Base-by-base conservation (phyloP, 2,797 vertebrate genomes). In the Mus caroli region DNA sequence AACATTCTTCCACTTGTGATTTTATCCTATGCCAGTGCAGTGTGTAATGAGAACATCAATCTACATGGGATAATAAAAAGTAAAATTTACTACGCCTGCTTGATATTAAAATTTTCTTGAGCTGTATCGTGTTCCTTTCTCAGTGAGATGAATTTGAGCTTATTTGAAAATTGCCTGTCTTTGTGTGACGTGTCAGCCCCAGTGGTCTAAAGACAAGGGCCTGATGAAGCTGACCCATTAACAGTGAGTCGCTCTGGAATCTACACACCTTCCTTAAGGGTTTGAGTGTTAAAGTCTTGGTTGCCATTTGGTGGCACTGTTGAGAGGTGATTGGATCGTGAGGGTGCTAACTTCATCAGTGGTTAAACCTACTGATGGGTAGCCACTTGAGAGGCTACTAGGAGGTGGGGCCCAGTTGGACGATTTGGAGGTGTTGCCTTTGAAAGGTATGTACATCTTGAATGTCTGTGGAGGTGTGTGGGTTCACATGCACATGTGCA, bases 21-120 rank as follows among this genome's bases (percentile, higher is more conserved):
- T 95, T 97, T 89, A 92, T 97, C 95, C 96, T 95, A n/a, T 67
- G 96, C 73, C 71, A 95, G 96, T 73, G 80, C 94, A 93, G 96
- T 91, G 97, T 94, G 97, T 97, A 98, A 98, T 97, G 82, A 97
- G 96, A 85, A 54, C 90, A 95, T 86, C 69, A 94, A 98, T 98
- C 96, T 96, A 88, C 0, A 0, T 6, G 90, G 97, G 87, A 97
- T 96, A 97, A 98, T 97, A 98, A 97, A 97, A 92, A 64, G n/a
- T 95, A 50, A 97, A 97, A 98, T 98, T 98, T 96, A 97, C 82
- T 90, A 71, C 93, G 24, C 95, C 76, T 96, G 94, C 11, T 69
- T 83, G 93, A 97, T 92, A 96, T 95, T 95, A 96, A 91, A 60
- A 86, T 73, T 20, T 15, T 88, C 82, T 95, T 87, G 37, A 52